Percentiles rank a stretch among this genome's conserved stretches.
Conservation (phyloP, 2,113 vertebrate genomes). For the Hypomesus transpacificus region DNA sequence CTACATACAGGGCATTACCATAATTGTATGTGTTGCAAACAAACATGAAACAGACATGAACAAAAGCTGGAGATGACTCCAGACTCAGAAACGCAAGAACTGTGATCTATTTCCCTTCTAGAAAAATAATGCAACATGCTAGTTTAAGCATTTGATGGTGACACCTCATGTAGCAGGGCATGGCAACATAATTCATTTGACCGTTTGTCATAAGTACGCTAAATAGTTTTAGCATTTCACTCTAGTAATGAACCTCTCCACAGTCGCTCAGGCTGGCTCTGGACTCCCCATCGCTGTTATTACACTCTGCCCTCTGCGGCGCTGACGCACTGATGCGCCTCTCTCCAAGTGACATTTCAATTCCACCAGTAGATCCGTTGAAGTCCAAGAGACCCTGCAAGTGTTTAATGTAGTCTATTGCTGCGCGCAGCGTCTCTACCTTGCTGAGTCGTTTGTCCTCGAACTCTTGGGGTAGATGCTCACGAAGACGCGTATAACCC, state of each 20-base stretch:
- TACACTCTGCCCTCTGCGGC: constrained; percentile 57
- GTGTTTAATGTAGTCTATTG: constrained; percentile 88
- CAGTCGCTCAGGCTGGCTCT: constrained; percentile 74
- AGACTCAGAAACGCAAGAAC: neutral
- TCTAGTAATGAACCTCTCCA: constrained; percentile 59
- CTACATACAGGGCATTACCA: neutral
- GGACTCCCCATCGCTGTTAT: constrained; percentile 81
- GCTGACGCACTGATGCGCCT: constrained; percentile 14
- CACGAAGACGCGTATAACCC: constrained; percentile 85
- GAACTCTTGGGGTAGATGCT: constrained; percentile 85
- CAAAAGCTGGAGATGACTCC: neutral
- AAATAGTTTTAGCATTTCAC: constrained; percentile 45
- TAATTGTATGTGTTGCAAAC: neutral
- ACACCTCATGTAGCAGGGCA: neutral
- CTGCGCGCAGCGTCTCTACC: constrained; percentile 88
- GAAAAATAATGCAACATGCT: no score
- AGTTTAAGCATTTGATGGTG: no score
- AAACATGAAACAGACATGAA: neutral
- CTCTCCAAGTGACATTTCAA: constrained; percentile 39
- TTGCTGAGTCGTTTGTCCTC: constrained; percentile 86
- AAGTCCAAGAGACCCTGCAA: constrained; percentile 81
- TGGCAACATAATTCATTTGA: neutral
- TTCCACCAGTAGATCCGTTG: constrained; percentile 47
- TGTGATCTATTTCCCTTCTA: no score
- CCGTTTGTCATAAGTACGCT: no score